Conservation (phyloP, 1,140 invertebrate species). For the Cherax destructor region DNA sequence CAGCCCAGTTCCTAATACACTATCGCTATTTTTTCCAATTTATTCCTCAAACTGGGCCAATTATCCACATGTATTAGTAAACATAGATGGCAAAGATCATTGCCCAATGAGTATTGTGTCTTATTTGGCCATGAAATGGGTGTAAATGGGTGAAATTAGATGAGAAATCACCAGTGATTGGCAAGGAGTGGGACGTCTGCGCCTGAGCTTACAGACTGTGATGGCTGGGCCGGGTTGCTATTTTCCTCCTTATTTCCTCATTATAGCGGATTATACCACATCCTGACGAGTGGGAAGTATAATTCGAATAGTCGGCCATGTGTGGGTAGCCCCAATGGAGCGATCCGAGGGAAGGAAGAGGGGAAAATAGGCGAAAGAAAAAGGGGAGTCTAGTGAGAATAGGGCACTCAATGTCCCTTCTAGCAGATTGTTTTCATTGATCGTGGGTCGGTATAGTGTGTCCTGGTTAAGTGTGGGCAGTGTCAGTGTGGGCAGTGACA, state of each 20-base stretch:
- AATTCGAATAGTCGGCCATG: neutral
- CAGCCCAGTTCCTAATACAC: neutral
- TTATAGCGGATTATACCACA: neutral
- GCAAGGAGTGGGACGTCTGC: slow-evolving; percentile 44
- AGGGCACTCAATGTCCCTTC: slow-evolving; percentile 34
- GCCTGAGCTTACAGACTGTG: slow-evolving; percentile 60
- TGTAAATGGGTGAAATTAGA: too few species aligned
- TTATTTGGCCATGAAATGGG: too few species aligned
- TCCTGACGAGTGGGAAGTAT: neutral
- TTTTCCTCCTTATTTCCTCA: slow-evolving; percentile 43
- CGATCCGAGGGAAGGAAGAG: too few species aligned
- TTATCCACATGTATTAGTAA: neutral
- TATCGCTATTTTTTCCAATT: slow-evolving; percentile 2
- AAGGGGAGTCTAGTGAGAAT: slow-evolving; percentile 45
- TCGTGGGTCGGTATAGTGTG: slow-evolving; percentile 63
- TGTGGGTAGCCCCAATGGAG: too few species aligned
- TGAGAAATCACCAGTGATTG: slow-evolving; percentile 20
- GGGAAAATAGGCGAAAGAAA: neutral
- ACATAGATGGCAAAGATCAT: neutral
- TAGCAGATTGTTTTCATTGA: slow-evolving; percentile 62
- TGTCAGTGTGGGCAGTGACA: slow-evolving; percentile 62
- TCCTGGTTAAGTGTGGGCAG: slow-evolving; percentile 58
- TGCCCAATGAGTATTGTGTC: too few species aligned
- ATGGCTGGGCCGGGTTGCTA: slow-evolving; percentile 61
- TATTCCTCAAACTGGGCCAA: neutral